Evolutionary conservation across 2,888 invertebrate species (phyloP), one percentile per base, ranked within the genome.

Genomic region (Agonum fuliginosum): DNA sequence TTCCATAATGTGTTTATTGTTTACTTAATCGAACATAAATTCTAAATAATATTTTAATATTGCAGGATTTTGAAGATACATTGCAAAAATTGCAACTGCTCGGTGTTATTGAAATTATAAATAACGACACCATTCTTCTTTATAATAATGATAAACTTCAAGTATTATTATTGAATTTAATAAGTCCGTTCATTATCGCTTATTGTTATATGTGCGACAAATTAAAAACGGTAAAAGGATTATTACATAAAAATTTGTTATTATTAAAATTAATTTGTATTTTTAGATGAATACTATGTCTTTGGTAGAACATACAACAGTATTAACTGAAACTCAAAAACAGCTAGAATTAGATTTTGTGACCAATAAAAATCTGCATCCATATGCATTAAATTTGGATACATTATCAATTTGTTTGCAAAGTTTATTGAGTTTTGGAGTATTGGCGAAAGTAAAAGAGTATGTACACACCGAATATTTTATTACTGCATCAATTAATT

Each of bases 361-460:
- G 34, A 83, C 84, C 72, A 81, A 83, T 10, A 84, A 85, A 43
- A 83, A 86, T 71, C 87, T 89, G 8, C 94, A 94, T 87, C 94
- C 94, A 0, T 94, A 94, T 86, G 91, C 92, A 80, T 88, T 95
- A 78, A 93, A 93, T 43, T 87, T 95, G 80, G 95, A 95, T 80
- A 88, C 90, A 72, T 86, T 89, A 62, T 87, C 86, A 34, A 89
- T 90, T 85, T 91, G 91, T 80, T 83, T 92, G 62, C 87, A 87
- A 51, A 90, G 91, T 0, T 87, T 92, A 0, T 84, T 86, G 2
- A 86, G 87, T 27, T 85, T 85, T 10, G 86, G 86, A 0, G 88
- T 86, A 0, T 80, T 90, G 0, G 22, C 77, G 0, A 88, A 85
- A 80, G 83, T 71, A 27, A 84, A 82, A 81, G 82, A 81, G 86